Evolutionary conservation across 1,140 invertebrate genomes (phyloP).

Genomic region (Aphelenchoides fujianensis): DNA sequence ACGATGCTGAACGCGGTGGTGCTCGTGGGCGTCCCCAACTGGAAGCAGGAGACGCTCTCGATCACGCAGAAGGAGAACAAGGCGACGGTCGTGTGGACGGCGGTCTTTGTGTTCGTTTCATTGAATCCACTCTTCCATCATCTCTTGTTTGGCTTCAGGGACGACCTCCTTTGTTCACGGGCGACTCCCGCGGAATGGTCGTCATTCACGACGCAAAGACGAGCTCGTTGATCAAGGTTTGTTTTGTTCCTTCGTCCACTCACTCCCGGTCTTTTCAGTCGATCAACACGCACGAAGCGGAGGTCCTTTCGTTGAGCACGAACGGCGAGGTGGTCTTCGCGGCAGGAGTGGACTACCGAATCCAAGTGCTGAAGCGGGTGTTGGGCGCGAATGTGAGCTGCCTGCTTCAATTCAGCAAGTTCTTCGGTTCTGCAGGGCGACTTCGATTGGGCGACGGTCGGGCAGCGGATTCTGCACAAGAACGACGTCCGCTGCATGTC

Average conservation of each 20-base stretch:
- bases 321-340: conserved; percentile 37
- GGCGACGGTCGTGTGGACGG: conserved; percentile 42
- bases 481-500: conserved; percentile 39
- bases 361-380: conserved; percentile 38
- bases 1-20: conserved; percentile 14
- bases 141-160: conserved; percentile 27
- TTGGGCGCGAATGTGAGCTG: conserved; percentile 17
- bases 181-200: conserved; percentile 41
- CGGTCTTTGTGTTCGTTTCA: conserved; percentile 41
- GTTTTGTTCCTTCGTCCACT: no score
- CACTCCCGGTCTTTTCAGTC: conserved; percentile 31
- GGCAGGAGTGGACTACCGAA: conserved; percentile 43
- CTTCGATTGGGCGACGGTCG: conserved; percentile 43
- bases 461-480: conserved; percentile 38
- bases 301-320: conserved; percentile 31
- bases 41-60: conserved; percentile 18
- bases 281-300: conserved; percentile 36
- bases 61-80: conserved; percentile 20
- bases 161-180: conserved; percentile 44
- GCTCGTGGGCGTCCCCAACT: conserved; percentile 3
- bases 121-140: no score
- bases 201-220: conserved; percentile 37
- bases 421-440: conserved; percentile 25
- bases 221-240: conserved; percentile 42
- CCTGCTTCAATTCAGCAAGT: neutral